Percentiles rank a stretch among this genome's conserved stretches.
These are phyloP conservation scores for Seira musarum DNA, from an alignment of 2,888 invertebrate species.

Conservation along the genomic window DNA sequence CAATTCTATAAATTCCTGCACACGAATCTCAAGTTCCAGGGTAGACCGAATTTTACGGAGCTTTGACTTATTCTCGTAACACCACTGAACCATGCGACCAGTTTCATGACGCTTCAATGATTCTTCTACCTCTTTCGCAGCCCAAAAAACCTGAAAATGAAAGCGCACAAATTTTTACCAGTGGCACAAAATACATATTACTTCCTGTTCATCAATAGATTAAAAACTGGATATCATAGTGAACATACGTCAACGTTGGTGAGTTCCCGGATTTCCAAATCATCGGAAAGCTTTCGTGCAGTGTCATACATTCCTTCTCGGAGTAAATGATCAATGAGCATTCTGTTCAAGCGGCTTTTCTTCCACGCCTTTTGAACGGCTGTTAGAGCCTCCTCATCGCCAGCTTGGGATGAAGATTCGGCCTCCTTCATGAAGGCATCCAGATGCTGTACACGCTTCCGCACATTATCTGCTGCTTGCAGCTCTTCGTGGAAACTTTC, in stretches of 20 bases:
- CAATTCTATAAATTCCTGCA: constrained; percentile 96
- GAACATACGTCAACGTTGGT: constrained; percentile 82
- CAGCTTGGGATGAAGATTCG: constrained; percentile 71
- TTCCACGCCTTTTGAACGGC: constrained; percentile 83
- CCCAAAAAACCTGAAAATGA: constrained; percentile 72
- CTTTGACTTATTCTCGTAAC: constrained; percentile 79
- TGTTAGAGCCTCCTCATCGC: constrained; percentile 55
- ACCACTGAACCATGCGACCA: constrained; percentile 92
- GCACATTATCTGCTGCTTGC: constrained; percentile 91
- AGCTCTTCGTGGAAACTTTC: constrained; percentile 94
- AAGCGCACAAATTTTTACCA: no score
- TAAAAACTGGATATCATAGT: not conserved
- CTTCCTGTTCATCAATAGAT: no score
- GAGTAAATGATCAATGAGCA: constrained; percentile 97
- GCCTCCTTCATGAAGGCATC: constrained; percentile 78
- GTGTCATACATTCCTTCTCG: constrained; percentile 96
- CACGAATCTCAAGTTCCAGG: constrained; percentile 90
- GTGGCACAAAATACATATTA: no score
- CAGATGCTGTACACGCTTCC: constrained; percentile 92
- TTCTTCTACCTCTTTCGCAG: constrained; percentile 80
- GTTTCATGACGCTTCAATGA: constrained; percentile 88
- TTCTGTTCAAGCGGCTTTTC: constrained; percentile 90
- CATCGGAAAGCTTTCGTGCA: constrained; percentile 88
- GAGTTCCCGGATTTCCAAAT: constrained; percentile 85
- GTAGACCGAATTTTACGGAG: constrained; percentile 93